Base-by-base conservation (phyloP, 1,140 invertebrate genomes). In the Neodiprion virginianus region DNA sequence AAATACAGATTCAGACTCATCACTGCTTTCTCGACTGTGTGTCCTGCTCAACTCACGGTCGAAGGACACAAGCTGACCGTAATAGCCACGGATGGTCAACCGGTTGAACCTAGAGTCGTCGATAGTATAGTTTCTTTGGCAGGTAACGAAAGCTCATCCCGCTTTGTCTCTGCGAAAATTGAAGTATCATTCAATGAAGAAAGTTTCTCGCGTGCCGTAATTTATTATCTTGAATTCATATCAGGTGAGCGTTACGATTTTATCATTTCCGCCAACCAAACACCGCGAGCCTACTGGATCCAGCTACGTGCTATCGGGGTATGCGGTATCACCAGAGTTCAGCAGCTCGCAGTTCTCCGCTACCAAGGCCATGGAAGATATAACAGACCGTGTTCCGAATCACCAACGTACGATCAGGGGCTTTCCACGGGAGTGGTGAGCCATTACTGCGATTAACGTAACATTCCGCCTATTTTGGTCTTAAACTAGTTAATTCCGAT, bases 191-290 rank as follows among this genome's bases (percentile, higher is more conserved):
- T 76, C 50, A 53, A 10, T 1, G 1, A n/a, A 11, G 10, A 11
- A 53, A 11, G 10, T 53, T 53, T 53, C 50, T 53, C n/a, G 1
- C 28, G 67, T 23, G 67, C 4, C 1, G 4, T 28, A 21, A 23
- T 69, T 69, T 69, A 17, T 69, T 69, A 11, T 83, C 89, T 65
- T 84, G 28, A 40, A 40, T 40, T 61, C 53, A 61, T 83, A 69
- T 83, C 88, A 9, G 91, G 91, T 8, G 91, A 92, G 79, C 77
- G 91, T 47, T 90, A 85, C 79, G 90, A 91, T 77, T 88, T 92
- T 74, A 84, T 91, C 5, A 9, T 92, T 7, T 76, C 79, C 14
- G 87, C 90, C 1, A 82, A 85, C 75, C 82, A 89, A 53, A 11
- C 78, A 0, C 71, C 82, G 5, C 82, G 75, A n/a, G 87, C 84